phyloP scores from a whole-genome alignment of 2,888 invertebrate genomes.

The Pandemis heparana region DNA sequence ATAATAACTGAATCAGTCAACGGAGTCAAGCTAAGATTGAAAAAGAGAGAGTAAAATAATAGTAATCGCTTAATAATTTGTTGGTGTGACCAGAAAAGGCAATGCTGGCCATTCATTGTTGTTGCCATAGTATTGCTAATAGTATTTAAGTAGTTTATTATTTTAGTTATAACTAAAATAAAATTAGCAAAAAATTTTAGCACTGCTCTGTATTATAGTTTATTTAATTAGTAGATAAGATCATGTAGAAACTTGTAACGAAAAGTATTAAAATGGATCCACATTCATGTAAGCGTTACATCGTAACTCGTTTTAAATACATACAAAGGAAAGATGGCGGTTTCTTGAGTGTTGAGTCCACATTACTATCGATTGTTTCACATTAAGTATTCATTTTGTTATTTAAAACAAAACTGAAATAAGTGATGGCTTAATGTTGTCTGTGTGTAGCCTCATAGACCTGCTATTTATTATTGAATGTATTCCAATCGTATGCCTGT shows the following conservation, averaged over 20 bases:
- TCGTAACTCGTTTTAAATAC: too few relatives aligned
- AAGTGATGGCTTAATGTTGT: not conserved
- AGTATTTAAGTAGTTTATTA: not conserved
- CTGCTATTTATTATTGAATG: too few relatives aligned
- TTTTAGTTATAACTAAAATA: slow-evolving; percentile 7
- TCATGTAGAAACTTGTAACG: not conserved
- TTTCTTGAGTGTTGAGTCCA: too few relatives aligned
- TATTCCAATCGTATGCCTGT: too few relatives aligned
- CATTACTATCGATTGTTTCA: too few relatives aligned
- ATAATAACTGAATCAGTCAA: slow-evolving; percentile 57
- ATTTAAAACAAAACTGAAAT: too few relatives aligned
- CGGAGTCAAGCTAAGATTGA: slow-evolving; percentile 53
- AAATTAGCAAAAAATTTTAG: slow-evolving; percentile 12
- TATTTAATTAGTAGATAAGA: not conserved
- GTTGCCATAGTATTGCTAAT: slow-evolving; percentile 23
- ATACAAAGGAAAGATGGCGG: too few relatives aligned
- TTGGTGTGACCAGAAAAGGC: slow-evolving; percentile 18
- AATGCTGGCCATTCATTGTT: slow-evolving; percentile 15
- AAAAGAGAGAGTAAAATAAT: slow-evolving; percentile 44
- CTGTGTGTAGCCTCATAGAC: not conserved
- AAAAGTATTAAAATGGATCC: not conserved
- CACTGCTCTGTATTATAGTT: not conserved
- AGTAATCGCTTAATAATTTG: slow-evolving; percentile 14
- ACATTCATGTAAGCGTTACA: too few relatives aligned
- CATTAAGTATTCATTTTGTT: too few relatives aligned